A percentile compares a stretch with the other conserved stretches of the same genome.
These are phyloP conservation scores for Microctenopoma lineatum DNA, from an alignment of 2,797 vertebrate genomes.

Conservation along the genomic window DNA sequence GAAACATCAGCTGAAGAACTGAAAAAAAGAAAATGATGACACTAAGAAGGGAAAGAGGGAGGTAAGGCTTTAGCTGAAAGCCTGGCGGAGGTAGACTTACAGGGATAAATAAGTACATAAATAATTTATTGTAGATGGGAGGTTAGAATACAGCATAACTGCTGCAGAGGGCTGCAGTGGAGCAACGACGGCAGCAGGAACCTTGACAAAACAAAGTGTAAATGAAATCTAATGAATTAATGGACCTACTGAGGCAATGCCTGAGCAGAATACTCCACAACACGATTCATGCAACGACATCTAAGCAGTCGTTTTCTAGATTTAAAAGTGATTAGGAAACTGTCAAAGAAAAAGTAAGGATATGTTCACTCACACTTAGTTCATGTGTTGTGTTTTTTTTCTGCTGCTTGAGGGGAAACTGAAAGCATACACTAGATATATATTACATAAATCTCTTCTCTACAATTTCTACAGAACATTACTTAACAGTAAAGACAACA, in stretches of 20 bases:
- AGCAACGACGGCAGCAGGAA: conserved; percentile 18
- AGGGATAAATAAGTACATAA: conserved; percentile 15
- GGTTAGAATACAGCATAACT: conserved; percentile 6
- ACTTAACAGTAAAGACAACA: conserved; percentile 13
- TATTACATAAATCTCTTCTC: background rate
- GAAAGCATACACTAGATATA: background rate
- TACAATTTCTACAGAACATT: background rate
- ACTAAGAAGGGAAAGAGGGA: background rate
- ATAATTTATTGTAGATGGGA: conserved; percentile 18
- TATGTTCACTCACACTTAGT: background rate
- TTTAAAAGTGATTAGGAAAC: conserved; percentile 11
- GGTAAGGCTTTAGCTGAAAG: background rate
- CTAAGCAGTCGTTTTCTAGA: conserved; percentile 9
- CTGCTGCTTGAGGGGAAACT: background rate
- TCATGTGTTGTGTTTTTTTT: background rate
- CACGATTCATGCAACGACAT: background rate
- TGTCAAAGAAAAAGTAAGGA: conserved; percentile 4
- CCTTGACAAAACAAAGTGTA: conserved; percentile 30
- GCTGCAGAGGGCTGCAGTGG: conserved; percentile 4
- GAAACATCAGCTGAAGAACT: conserved; percentile 13
- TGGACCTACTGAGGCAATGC: conserved; percentile 5
- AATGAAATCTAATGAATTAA: conserved; percentile 36
- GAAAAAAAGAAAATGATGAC: conserved; percentile 3
- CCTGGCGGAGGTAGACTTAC: background rate
- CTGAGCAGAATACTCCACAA: background rate